Conservation (phyloP, 53 echinoderm and acorn worm genomes). For the Astropecten irregularis region DNA sequence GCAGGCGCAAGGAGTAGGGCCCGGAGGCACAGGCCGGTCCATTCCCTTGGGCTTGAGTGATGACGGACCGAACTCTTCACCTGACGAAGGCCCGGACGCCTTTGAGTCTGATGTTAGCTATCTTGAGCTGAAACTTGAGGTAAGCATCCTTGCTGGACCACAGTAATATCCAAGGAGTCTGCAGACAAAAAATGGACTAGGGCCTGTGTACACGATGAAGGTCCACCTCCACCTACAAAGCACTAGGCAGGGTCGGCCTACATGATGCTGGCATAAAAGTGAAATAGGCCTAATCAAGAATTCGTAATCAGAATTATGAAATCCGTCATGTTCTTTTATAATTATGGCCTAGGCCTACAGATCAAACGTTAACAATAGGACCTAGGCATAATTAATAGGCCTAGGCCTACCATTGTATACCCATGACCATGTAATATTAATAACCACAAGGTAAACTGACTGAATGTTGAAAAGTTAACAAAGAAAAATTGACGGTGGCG, state of each 20-base stretch:
- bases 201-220: background rate
- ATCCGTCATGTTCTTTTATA: background rate
- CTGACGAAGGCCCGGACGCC: background rate
- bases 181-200: background rate
- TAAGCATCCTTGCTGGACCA: background rate
- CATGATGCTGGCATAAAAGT: background rate
- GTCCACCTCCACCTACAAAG: background rate
- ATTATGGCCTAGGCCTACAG: too few species aligned
- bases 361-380: too few species aligned
- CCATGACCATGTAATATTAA: too few species aligned
- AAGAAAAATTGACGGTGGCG: too few species aligned
- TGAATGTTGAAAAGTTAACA: too few species aligned
- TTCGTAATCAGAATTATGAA: background rate
- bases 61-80: background rate
- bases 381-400: too few species aligned
- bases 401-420: too few species aligned
- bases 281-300: background rate
- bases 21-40: background rate
- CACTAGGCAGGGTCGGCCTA: background rate
- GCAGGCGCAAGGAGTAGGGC: background rate
- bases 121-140: conserved; percentile 31
- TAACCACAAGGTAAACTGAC: too few species aligned
- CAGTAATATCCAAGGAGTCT: background rate
- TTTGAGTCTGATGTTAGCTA: background rate
- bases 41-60: background rate